phyloP scores from a whole-genome alignment of 2,113 vertebrate species.

The Macquaria australasica region DNA sequence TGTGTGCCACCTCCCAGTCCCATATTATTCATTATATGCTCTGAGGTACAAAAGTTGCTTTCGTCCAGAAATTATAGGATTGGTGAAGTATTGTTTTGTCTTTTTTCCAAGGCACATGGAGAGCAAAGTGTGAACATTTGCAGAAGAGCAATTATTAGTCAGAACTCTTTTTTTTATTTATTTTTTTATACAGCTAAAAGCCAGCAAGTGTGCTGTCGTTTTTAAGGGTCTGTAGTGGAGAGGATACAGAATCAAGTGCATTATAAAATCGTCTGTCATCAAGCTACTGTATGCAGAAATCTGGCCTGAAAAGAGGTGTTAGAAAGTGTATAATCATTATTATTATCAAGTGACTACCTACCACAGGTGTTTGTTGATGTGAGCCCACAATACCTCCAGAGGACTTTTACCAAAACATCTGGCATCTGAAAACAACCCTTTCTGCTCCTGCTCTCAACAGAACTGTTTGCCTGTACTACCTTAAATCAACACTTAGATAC shows the following conservation, averaged over 20 bases:
- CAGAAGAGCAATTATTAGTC: slow-evolving; percentile 28
- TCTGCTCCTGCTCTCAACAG: not conserved
- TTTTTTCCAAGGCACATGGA: slow-evolving; percentile 1
- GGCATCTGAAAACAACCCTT: not conserved
- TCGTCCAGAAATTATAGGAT: slow-evolving; percentile 39
- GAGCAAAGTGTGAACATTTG: slow-evolving; percentile 16
- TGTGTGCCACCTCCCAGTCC: slow-evolving; percentile 16
- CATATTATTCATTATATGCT: slow-evolving; percentile 48
- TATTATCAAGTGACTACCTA: slow-evolving; percentile 12
- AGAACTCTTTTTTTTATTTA: not conserved
- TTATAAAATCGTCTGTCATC: not conserved
- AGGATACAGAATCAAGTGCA: not conserved
- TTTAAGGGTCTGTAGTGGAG: slow-evolving; percentile 1
- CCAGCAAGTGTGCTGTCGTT: not conserved
- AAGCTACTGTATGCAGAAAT: not conserved
- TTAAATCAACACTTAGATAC: slow-evolving; percentile 32
- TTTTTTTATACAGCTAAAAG: not conserved
- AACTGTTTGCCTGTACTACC: not conserved
- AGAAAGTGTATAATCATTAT: not conserved
- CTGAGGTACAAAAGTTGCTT: slow-evolving; percentile 44
- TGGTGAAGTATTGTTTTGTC: slow-evolving; percentile 20
- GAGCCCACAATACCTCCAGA: not conserved
- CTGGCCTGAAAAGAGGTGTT: slow-evolving; percentile 9
- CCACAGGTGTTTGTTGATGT: not conserved
- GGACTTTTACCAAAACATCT: not conserved